These are phyloP conservation scores for Diabrotica balteata DNA, from an alignment of 2,888 invertebrate genomes.

Conservation along the genomic window DNA sequence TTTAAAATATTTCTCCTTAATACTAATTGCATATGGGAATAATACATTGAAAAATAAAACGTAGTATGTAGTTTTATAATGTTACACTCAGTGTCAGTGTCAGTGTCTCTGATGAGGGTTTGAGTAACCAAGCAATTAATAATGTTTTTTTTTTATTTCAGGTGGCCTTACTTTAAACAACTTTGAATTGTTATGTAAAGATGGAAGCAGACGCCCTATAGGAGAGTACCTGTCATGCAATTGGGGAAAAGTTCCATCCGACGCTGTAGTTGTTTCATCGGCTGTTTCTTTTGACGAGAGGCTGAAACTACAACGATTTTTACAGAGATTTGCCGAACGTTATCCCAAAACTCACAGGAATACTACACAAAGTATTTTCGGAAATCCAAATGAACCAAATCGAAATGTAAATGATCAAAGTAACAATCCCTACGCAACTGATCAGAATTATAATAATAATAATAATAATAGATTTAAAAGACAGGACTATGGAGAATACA, in stretches of 20 bases:
- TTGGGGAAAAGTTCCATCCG: constrained; percentile 86
- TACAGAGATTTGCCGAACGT: constrained; percentile 68
- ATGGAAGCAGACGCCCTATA: constrained; percentile 75
- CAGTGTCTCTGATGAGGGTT: no score
- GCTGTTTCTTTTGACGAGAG: constrained; percentile 70
- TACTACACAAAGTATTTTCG: constrained; percentile 35
- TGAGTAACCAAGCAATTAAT: no score
- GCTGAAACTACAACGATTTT: constrained; percentile 69
- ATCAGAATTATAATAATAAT: constrained; percentile 39
- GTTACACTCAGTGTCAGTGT: no score
- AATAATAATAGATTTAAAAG: constrained; percentile 46
- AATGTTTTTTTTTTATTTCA: constrained; percentile 49
- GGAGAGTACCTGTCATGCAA: constrained; percentile 78
- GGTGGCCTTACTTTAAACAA: constrained; percentile 71
- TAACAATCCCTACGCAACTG: constrained; percentile 28
- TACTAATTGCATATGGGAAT: no score
- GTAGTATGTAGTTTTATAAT: no score
- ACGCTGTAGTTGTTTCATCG: constrained; percentile 86
- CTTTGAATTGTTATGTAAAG: constrained; percentile 83
- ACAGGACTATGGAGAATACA: constrained; percentile 40
- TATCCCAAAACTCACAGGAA: constrained; percentile 54
- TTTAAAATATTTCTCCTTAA: no score
- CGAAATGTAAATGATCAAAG: constrained; percentile 41
- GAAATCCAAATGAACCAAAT: constrained; percentile 46
- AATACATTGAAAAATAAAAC: no score